Evolutionary conservation across 2,797 vertebrate genomes (phyloP).

Genomic region (Oophaga sylvatica): DNA sequence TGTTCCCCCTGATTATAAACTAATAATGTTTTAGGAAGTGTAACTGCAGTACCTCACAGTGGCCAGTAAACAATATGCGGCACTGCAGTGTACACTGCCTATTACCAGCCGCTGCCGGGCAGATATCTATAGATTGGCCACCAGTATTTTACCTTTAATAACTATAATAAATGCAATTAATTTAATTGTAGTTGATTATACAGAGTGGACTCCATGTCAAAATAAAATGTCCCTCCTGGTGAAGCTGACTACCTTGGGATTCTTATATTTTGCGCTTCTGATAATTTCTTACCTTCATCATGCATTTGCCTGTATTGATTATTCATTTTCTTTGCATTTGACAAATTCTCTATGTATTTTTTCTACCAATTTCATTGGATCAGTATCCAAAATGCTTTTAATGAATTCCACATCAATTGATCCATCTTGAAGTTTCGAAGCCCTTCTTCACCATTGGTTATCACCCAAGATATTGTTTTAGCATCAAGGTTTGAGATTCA

Average conservation of each 20-base stretch:
- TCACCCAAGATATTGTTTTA: not conserved
- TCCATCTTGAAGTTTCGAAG: not conserved
- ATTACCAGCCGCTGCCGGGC: too few relatives aligned
- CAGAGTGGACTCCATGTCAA: not conserved
- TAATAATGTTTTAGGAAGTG: too few relatives aligned
- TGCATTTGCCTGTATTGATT: not conserved
- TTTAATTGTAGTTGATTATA: not conserved
- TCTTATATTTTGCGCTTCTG: not conserved
- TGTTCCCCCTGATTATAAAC: too few relatives aligned
- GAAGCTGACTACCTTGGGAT: not conserved
- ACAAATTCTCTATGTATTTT: not conserved
- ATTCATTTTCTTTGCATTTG: too few relatives aligned
- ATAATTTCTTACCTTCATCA: not conserved
- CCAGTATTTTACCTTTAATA: too few relatives aligned
- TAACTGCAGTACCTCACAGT: too few relatives aligned
- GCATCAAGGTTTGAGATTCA: not conserved
- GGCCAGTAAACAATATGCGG: too few relatives aligned
- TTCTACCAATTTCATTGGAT: not conserved
- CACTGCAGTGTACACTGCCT: too few relatives aligned
- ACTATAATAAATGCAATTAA: not conserved
- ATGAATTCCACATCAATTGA: too few relatives aligned
- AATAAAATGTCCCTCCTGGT: not conserved
- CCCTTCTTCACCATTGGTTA: accelerated
- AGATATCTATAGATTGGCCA: too few relatives aligned
- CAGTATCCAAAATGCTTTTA: too few relatives aligned